Percentiles rank a stretch among this genome's conserved stretches.
Conservation (phyloP, 2,797 vertebrate genomes). For the Picus viridis region DNA sequence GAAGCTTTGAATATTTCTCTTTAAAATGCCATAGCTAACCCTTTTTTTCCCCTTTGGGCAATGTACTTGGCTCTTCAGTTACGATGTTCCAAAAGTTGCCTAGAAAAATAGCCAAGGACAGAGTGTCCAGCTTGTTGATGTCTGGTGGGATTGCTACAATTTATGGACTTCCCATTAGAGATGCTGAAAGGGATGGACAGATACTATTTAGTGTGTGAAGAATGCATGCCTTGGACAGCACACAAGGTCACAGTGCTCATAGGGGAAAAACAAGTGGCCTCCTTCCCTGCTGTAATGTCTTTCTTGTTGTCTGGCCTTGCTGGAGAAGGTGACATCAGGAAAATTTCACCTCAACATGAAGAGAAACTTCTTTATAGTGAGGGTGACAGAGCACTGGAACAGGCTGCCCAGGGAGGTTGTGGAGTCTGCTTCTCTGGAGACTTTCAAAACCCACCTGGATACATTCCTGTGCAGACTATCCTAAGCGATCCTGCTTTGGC, state of each 20-base stretch:
- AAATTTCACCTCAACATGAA: no score
- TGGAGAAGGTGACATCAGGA: neutral
- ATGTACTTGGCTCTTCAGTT: neutral
- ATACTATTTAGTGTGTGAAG: accelerated
- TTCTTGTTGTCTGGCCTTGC: neutral
- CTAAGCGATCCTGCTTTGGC: no score
- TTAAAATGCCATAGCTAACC: neutral
- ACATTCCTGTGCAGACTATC: no score
- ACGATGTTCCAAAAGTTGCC: neutral
- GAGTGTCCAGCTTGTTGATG: accelerated
- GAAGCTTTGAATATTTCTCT: slow-evolving; percentile 31
- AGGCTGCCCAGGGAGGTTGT: no score
- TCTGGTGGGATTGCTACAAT: neutral
- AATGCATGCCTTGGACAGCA: neutral
- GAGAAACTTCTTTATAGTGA: no score
- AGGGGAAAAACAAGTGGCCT: neutral
- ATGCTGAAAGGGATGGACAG: neutral
- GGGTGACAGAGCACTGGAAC: no score
- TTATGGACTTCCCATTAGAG: neutral
- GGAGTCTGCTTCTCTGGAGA: no score
- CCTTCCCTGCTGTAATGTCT: neutral
- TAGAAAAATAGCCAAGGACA: neutral
- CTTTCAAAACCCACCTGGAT: no score
- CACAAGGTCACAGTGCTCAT: neutral
- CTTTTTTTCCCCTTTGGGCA: neutral